Evolutionary conservation across 1,140 invertebrate genomes (phyloP).

Genomic region (Drosophila mauritiana): DNA sequence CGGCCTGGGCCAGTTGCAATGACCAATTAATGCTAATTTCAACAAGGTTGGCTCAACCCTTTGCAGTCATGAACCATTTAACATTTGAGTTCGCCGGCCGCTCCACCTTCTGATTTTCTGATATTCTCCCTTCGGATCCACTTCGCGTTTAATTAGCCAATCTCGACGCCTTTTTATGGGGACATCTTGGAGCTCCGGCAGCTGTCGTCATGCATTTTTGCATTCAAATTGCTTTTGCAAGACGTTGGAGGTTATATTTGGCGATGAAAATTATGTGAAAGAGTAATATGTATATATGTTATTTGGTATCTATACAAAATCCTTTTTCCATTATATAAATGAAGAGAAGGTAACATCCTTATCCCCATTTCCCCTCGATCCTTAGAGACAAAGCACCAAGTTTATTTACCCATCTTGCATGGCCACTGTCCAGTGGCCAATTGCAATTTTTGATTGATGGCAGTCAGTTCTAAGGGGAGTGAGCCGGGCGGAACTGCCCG

Average conservation of each 20-base stretch:
- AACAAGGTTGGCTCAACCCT: conserved; percentile 48
- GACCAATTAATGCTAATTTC: conserved; percentile 77
- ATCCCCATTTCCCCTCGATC: background rate
- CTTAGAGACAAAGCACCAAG: background rate
- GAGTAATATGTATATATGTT: background rate
- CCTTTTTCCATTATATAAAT: background rate
- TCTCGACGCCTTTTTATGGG: conserved; percentile 58
- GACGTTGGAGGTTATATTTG: background rate
- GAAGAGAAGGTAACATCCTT: background rate
- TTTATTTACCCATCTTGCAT: conserved; percentile 18
- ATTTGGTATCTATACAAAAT: background rate
- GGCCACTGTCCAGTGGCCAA: conserved; percentile 6
- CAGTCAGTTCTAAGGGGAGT: conserved; percentile 4
- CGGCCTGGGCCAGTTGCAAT: conserved; percentile 48
- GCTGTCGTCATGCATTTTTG: conserved; percentile 14
- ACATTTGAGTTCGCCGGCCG: conserved; percentile 44
- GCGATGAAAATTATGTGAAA: background rate
- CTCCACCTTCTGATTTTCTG: too few species aligned
- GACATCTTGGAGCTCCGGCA: conserved; percentile 30
- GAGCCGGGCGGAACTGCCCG: conserved; percentile 31
- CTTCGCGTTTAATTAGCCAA: conserved; percentile 67
- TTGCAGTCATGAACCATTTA: conserved; percentile 61
- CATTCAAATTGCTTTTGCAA: conserved; percentile 10
- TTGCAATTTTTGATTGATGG: conserved; percentile 65
- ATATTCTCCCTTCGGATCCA: background rate